These are phyloP conservation scores for Pituophis catenifer DNA, from an alignment of 2,113 vertebrate species.

Conservation along the genomic window DNA sequence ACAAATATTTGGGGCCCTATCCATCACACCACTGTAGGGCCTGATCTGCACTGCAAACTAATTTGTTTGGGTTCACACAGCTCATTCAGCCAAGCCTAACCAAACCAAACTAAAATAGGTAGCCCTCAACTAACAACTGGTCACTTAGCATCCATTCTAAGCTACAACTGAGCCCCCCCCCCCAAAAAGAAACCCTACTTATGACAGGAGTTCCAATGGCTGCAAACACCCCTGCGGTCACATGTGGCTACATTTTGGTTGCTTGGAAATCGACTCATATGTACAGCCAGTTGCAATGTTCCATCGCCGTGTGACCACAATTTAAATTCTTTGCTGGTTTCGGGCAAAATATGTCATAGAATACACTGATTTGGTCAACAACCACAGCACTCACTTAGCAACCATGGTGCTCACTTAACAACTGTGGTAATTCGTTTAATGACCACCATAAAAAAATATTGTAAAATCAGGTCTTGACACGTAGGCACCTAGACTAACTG, in stretches of 20 bases:
- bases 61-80: not conserved
- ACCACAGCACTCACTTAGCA: not conserved
- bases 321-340: not conserved
- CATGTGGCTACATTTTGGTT: not conserved
- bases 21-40: not conserved
- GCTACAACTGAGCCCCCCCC: not conserved
- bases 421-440: not conserved
- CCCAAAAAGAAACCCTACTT: not conserved
- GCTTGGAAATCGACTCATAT: not conserved
- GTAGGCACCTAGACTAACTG: not conserved
- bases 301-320: not conserved
- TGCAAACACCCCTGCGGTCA: not conserved
- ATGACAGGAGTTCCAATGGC: not conserved
- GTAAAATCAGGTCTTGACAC: not conserved
- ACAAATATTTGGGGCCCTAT: not conserved
- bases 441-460: no score
- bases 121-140: not conserved
- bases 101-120: not conserved
- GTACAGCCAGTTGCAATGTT: not conserved
- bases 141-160: not conserved
- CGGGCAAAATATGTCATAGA: not conserved
- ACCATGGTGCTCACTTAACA: not conserved
- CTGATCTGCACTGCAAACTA: not conserved
- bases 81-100: not conserved
- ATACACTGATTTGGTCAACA: not conserved